Evolutionary conservation across 2,113 vertebrate genomes (phyloP).

Genomic region (Gobius niger): DNA sequence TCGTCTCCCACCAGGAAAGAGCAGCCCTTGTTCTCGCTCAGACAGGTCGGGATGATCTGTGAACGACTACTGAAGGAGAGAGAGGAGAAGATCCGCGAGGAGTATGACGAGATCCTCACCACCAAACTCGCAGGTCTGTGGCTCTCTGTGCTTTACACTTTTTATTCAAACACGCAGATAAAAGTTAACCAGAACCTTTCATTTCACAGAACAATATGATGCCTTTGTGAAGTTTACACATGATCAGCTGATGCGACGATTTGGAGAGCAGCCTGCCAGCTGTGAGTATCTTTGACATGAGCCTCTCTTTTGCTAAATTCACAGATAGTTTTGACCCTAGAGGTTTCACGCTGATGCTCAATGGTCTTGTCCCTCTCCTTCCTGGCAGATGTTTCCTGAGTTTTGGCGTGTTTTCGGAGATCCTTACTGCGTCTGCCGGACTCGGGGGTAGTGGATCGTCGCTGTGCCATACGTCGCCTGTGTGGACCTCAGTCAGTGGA

Average conservation of each 20-base stretch:
- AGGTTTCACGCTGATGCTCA: background rate
- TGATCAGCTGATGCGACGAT: slow-evolving; percentile 98
- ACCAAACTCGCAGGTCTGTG: slow-evolving; percentile 93
- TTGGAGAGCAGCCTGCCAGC: slow-evolving; percentile 98
- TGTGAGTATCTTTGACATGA: slow-evolving; percentile 82
- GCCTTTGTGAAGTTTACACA: slow-evolving; percentile 99
- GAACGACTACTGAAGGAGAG: slow-evolving; percentile 97
- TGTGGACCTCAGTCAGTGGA: slow-evolving; percentile 89
- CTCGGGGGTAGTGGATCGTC: slow-evolving; percentile 76
- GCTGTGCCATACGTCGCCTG: slow-evolving; percentile 86
- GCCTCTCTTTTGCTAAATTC: background rate
- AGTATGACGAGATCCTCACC: slow-evolving; percentile 96
- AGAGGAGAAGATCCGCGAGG: slow-evolving; percentile 96
- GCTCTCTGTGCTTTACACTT: background rate
- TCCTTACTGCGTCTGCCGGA: slow-evolving; percentile 75
- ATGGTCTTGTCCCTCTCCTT: background rate
- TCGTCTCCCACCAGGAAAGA: slow-evolving; percentile 91
- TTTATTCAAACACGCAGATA: background rate
- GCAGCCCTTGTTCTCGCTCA: slow-evolving; percentile 96
- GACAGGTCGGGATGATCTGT: slow-evolving; percentile 98
- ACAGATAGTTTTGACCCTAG: background rate
- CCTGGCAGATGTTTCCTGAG: slow-evolving; percentile 90
- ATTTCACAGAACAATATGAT: slow-evolving; percentile 92
- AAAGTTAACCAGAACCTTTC: background rate
- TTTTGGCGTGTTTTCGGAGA: slow-evolving; percentile 66